phyloP scores from a whole-genome alignment of 2,797 vertebrate genomes.

The Bradypodion ventrale region DNA sequence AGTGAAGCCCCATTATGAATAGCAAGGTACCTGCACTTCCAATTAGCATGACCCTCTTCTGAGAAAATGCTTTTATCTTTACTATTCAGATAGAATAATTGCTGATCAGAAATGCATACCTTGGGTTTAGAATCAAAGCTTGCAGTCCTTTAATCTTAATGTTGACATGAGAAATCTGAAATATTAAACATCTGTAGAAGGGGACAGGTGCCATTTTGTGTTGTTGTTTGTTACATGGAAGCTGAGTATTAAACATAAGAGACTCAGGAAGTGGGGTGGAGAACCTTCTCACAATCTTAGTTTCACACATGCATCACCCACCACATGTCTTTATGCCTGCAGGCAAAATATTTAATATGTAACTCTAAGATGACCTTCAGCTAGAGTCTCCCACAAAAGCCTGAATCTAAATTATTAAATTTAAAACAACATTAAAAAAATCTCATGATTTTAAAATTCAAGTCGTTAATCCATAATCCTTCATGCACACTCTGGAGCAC shows the following conservation, averaged over 20 bases:
- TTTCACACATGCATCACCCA: background rate
- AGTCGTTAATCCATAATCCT: background rate
- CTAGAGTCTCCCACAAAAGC: background rate
- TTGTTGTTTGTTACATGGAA: background rate
- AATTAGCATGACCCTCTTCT: background rate
- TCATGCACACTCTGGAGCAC: background rate
- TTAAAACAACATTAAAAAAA: background rate
- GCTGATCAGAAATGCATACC: background rate
- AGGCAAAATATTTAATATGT: background rate
- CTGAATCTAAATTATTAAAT: background rate
- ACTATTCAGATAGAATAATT: slow-evolving; percentile 7
- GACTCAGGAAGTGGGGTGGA: no score
- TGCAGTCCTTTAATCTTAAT: background rate
- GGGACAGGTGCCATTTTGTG: background rate
- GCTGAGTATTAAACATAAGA: background rate
- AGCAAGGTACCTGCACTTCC: background rate
- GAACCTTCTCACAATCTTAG: background rate
- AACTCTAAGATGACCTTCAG: background rate
- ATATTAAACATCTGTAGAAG: no score
- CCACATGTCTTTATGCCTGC: background rate
- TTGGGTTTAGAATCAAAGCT: background rate
- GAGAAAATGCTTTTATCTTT: slow-evolving; percentile 1
- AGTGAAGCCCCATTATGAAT: background rate
- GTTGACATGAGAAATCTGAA: background rate
- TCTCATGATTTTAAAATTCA: background rate